Conservation (phyloP, 2,113 vertebrate species). For the Tragelaphus imberbis region DNA sequence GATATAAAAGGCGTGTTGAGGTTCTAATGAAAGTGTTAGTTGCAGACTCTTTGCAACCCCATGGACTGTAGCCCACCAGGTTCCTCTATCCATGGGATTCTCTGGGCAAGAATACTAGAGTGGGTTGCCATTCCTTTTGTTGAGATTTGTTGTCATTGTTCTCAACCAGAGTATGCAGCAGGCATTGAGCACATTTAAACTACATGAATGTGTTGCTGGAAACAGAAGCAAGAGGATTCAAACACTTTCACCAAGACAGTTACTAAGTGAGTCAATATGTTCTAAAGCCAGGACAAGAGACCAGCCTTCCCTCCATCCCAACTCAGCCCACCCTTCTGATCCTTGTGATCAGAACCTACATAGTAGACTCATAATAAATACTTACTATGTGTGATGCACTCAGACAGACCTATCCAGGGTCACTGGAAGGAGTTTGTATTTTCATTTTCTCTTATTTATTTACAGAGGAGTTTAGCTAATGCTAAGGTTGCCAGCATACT, state of each 20-base stretch:
- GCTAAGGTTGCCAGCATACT: neutral
- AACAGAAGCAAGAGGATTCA: neutral
- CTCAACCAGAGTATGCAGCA: neutral
- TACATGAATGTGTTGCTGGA: neutral
- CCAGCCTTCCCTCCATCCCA: neutral
- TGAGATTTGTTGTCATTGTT: neutral
- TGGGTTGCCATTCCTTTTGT: neutral
- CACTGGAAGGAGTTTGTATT: neutral
- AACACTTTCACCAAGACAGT: neutral
- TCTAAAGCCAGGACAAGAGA: neutral
- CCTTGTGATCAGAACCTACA: neutral
- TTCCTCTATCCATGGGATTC: too few relatives aligned
- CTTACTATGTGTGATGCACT: neutral
- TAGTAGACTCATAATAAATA: neutral
- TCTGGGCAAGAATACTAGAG: too few relatives aligned
- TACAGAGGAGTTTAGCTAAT: neutral
- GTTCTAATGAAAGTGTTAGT: too few relatives aligned
- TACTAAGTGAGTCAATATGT: neutral
- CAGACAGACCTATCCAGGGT: neutral
- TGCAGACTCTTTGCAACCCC: too few relatives aligned
- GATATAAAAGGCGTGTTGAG: too few relatives aligned
- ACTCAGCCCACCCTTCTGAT: neutral
- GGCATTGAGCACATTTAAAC: neutral
- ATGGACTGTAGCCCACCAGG: too few relatives aligned
- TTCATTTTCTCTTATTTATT: slow-evolving; percentile 7